Conservation (phyloP, 2,113 vertebrate species). For the Chlorodrepanis virens region DNA sequence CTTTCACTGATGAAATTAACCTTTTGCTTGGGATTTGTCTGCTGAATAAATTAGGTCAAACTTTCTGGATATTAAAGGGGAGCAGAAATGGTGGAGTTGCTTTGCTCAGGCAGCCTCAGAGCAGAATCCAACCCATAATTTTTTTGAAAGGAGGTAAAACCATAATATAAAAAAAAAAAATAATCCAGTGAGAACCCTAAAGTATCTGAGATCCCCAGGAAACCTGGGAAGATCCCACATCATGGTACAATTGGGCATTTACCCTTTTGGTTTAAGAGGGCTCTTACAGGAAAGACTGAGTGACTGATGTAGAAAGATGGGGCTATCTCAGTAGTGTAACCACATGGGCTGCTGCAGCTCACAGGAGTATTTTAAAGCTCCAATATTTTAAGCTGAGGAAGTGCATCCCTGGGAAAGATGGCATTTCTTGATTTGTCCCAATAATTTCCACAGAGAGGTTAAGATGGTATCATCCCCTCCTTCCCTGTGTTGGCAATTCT, state of each 20-base stretch:
- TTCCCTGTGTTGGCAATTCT: background rate
- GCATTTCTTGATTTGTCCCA: background rate
- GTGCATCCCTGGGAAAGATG: background rate
- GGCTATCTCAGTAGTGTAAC: background rate
- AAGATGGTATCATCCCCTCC: accelerated
- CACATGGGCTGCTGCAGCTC: background rate
- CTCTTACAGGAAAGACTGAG: background rate
- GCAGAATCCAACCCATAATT: background rate
- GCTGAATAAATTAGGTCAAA: background rate
- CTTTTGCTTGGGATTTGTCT: background rate
- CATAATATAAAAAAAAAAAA: background rate
- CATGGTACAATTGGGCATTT: background rate
- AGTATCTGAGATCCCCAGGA: background rate
- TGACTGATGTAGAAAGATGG: background rate
- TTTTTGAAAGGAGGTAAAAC: background rate
- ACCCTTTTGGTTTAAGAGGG: background rate
- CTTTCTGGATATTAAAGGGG: background rate
- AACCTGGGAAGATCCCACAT: background rate
- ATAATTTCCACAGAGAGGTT: background rate
- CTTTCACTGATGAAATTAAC: background rate
- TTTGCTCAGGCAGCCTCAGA: background rate
- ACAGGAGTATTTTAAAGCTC: background rate
- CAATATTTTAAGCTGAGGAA: background rate
- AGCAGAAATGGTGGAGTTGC: background rate
- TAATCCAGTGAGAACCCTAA: background rate